These are phyloP conservation scores for Pheucticus melanocephalus DNA, from an alignment of 2,113 vertebrate genomes.

Conservation along the genomic window DNA sequence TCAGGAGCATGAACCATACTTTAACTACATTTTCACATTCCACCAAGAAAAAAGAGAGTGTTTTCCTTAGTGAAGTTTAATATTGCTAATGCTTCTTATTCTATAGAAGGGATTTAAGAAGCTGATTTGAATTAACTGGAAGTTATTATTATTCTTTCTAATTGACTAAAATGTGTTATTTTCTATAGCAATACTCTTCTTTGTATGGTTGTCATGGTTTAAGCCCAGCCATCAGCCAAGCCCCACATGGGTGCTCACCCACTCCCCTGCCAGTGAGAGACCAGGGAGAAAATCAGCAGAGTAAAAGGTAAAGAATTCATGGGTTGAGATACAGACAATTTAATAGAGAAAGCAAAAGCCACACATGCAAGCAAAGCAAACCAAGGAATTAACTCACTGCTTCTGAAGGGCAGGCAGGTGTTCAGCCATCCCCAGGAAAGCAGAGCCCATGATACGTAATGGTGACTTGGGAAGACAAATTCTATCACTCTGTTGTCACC, in stretches of 20 bases:
- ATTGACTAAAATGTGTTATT: conserved; percentile 19
- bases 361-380: neutral
- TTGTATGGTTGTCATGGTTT: neutral
- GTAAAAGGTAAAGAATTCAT: neutral
- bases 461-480: neutral
- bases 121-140: conserved; percentile 30
- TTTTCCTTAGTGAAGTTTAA: conserved; percentile 38
- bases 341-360: neutral
- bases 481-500: neutral
- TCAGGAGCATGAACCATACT: conserved; percentile 21
- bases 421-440: neutral
- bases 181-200: neutral
- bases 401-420: neutral
- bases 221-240: neutral
- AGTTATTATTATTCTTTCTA: conserved; percentile 26
- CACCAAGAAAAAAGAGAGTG: neutral
- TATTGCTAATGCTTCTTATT: conserved; percentile 50
- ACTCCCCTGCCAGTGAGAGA: neutral
- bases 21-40: conserved; percentile 29
- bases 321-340: neutral
- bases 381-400: neutral
- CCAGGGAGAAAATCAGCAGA: neutral
- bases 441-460: fast-evolving
- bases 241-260: fast-evolving
- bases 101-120: conserved; percentile 41